A percentile compares a stretch with the other conserved stretches of the same genome.
Evolutionary conservation across 2,888 invertebrate genomes (phyloP).

Genomic region (Ormyrus thymus): DNA sequence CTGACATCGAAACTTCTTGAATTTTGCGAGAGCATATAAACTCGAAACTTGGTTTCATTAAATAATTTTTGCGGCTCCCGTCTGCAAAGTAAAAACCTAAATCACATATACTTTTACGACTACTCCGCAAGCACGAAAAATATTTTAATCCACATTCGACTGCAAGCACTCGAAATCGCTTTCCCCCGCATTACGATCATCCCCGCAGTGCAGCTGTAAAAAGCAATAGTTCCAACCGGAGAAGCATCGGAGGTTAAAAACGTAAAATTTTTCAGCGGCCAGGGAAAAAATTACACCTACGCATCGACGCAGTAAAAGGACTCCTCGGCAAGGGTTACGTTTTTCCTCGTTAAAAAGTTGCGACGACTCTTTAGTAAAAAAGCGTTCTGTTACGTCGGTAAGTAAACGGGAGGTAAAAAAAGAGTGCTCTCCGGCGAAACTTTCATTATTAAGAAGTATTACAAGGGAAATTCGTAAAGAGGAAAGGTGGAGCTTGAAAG

Average conservation of each 20-base stretch:
- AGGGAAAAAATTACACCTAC: slow-evolving; percentile 12
- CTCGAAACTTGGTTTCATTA: no score
- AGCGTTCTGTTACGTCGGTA: no score
- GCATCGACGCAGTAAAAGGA: not conserved
- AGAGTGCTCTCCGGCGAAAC: slow-evolving; percentile 38
- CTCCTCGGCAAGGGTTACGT: slow-evolving; percentile 47
- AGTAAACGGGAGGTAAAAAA: no score
- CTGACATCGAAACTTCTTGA: no score
- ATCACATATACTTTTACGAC: slow-evolving; percentile 4
- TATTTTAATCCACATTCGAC: not conserved
- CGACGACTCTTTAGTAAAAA: not conserved
- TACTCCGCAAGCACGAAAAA: not conserved
- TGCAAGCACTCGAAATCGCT: not conserved
- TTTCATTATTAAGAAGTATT: slow-evolving; percentile 65
- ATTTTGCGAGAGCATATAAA: no score
- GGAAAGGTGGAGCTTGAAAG: slow-evolving; percentile 45
- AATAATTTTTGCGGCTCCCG: no score
- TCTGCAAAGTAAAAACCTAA: no score
- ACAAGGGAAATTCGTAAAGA: slow-evolving; percentile 52
- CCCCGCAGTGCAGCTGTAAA: no score
- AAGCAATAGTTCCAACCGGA: not conserved
- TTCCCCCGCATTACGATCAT: no score
- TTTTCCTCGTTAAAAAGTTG: slow-evolving; percentile 64
- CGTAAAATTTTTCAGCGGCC: not conserved
- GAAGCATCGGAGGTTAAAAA: not conserved